Conservation (phyloP, 2,888 invertebrate species). For the Ommatoiulus sabulosus region DNA sequence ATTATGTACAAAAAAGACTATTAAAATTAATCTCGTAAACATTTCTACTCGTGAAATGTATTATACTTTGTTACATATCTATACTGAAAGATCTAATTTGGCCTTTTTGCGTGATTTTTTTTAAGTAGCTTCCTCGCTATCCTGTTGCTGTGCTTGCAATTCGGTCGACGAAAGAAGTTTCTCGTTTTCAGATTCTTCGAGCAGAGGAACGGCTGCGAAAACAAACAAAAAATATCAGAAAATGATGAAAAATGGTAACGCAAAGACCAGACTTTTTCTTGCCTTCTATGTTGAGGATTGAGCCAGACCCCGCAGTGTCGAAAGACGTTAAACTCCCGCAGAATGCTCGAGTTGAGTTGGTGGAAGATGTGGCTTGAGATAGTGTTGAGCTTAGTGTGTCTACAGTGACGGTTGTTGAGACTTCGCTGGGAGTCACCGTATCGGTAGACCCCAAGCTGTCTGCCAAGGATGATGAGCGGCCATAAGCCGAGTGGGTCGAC, state of each 20-base stretch:
- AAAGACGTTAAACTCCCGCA: slow-evolving; percentile 73
- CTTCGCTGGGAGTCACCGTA: slow-evolving; percentile 72
- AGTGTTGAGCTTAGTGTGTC: slow-evolving; percentile 71
- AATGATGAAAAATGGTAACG: not conserved
- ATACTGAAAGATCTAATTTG: slow-evolving; percentile 25
- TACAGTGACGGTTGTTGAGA: slow-evolving; percentile 72
- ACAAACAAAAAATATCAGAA: not conserved
- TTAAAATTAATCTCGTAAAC: slow-evolving; percentile 33
- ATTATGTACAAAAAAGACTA: slow-evolving; percentile 29
- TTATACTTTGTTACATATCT: slow-evolving; percentile 45
- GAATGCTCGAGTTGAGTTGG: slow-evolving; percentile 70
- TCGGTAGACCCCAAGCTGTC: slow-evolving; percentile 71
- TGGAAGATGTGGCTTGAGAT: slow-evolving; percentile 69
- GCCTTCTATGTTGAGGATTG: slow-evolving; percentile 73
- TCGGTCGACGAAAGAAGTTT: not conserved
- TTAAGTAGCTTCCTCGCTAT: not conserved
- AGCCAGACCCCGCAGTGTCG: slow-evolving; percentile 67
- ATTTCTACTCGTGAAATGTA: slow-evolving; percentile 21
- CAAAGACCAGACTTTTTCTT: slow-evolving; percentile 59
- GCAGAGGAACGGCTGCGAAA: not conserved
- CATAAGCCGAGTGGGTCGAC: slow-evolving; percentile 47
- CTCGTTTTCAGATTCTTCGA: slow-evolving; percentile 13
- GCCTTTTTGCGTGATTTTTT: not conserved
- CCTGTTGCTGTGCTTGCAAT: not conserved
- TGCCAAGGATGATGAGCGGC: slow-evolving; percentile 62